Conservation (phyloP, 2,888 invertebrate genomes). For the Elysia crispata region DNA sequence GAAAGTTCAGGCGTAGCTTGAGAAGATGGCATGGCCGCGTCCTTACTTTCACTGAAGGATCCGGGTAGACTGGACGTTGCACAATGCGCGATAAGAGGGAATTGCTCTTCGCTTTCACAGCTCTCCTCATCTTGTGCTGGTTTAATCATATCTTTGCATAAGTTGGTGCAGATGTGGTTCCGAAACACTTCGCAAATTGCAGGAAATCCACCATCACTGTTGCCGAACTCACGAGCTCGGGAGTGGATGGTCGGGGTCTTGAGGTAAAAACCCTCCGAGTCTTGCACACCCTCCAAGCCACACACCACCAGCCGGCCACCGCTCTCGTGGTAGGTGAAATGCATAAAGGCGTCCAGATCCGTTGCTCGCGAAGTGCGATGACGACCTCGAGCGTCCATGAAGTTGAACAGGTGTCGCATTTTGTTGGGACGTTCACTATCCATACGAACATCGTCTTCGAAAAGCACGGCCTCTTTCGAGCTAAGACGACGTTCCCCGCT, state of each 20-base stretch:
- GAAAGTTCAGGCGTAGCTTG: neutral
- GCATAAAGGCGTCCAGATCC: constrained; percentile 52
- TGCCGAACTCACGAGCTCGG: constrained; percentile 41
- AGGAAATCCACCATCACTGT: constrained; percentile 45
- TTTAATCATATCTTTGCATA: constrained; percentile 45
- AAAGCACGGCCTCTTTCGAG: constrained; percentile 51
- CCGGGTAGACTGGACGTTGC: neutral
- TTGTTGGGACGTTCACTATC: constrained; percentile 36
- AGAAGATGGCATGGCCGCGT: neutral
- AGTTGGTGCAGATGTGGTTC: constrained; percentile 51
- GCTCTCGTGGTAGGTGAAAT: constrained; percentile 51
- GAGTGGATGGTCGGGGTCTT: constrained; percentile 55
- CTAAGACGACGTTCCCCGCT: constrained; percentile 40
- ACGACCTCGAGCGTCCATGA: constrained; percentile 33
- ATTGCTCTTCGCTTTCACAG: constrained; percentile 6
- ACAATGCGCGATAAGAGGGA: neutral
- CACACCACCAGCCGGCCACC: constrained; percentile 52
- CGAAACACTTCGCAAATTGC: constrained; percentile 49
- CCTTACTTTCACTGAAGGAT: neutral
- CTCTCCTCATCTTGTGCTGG: constrained; percentile 1
- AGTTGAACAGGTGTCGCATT: constrained; percentile 2
- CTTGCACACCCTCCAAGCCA: constrained; percentile 50
- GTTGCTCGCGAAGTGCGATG: neutral
- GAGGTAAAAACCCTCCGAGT: constrained; percentile 46
- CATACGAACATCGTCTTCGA: constrained; percentile 50